phyloP scores from a whole-genome alignment of 2,113 vertebrate species.

The Sigmodon hispidus region DNA sequence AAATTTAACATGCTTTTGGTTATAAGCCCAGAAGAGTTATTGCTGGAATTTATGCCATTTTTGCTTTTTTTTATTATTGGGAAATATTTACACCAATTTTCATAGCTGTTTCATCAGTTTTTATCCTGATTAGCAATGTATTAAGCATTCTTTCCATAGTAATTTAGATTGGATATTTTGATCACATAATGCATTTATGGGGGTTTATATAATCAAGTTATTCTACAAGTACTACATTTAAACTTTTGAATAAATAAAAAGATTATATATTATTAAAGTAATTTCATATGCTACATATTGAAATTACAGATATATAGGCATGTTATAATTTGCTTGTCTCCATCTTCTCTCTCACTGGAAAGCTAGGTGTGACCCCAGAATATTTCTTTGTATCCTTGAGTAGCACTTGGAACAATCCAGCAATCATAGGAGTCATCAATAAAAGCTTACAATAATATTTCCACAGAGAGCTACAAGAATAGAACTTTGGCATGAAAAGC shows the following conservation, averaged over 20 bases:
- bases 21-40: neutral
- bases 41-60: neutral
- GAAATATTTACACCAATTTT: neutral
- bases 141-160: neutral
- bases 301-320: too few relatives aligned
- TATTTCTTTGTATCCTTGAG: neutral
- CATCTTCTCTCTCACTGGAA: neutral
- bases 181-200: neutral
- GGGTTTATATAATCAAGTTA: neutral
- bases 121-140: neutral
- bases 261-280: neutral
- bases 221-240: neutral
- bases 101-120: neutral
- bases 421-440: neutral
- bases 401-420: neutral
- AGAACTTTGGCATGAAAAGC: neutral
- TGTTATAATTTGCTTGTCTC: neutral
- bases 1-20: neutral
- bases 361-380: neutral
- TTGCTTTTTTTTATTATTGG: neutral
- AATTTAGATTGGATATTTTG: neutral
- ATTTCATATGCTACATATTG: neutral
- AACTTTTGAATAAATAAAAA: neutral
- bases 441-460: slow-evolving; percentile 4
- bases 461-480: neutral